Conservation (phyloP, 2,113 vertebrate species). For the Aptenodytes forsteri region DNA sequence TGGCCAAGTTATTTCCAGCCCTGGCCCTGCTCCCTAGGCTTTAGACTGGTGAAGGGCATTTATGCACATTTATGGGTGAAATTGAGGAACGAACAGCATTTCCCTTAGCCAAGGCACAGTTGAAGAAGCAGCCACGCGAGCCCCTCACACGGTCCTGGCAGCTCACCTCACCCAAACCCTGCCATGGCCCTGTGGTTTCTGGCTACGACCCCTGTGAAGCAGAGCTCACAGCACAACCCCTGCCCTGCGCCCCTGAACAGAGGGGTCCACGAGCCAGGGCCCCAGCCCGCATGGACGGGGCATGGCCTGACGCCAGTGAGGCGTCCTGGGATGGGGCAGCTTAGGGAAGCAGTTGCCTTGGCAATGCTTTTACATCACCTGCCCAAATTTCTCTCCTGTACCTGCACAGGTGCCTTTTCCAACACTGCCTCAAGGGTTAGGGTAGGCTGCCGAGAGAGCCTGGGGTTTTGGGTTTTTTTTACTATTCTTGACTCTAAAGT, state of each 20-base stretch:
- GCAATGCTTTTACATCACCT: not conserved
- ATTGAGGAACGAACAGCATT: not conserved
- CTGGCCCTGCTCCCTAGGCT: not conserved
- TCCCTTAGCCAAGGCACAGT: not conserved
- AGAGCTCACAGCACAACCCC: not conserved
- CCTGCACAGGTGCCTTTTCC: not conserved
- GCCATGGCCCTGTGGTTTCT: not conserved
- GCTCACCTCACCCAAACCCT: not conserved
- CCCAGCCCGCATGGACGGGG: accelerated
- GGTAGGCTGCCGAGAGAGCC: not conserved
- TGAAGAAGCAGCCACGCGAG: not conserved
- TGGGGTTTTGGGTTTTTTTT: no score
- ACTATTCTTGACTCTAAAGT: not conserved
- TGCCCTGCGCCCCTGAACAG: not conserved
- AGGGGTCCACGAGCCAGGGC: not conserved
- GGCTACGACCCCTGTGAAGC: not conserved
- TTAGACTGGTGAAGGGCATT: not conserved
- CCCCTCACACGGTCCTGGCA: not conserved
- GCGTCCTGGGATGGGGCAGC: accelerated
- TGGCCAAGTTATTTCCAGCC: not conserved
- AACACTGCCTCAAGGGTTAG: accelerated
- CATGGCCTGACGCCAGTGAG: not conserved
- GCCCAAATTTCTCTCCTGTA: not conserved
- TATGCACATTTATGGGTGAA: not conserved
- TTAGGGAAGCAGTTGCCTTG: not conserved